Evolutionary conservation across 2,888 invertebrate genomes (phyloP).

Genomic region (Melanostoma mellinum): DNA sequence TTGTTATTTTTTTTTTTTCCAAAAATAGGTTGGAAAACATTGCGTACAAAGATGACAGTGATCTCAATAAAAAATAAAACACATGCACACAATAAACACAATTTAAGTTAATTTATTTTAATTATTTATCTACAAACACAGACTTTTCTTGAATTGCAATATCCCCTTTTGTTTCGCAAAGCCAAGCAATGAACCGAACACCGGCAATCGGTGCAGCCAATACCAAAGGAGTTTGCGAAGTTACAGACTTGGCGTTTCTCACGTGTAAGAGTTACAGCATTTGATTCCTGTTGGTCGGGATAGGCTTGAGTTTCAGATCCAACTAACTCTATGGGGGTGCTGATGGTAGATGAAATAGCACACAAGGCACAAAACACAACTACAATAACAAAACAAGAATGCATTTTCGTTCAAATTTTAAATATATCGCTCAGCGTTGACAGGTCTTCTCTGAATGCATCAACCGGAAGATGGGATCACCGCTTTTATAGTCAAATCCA

Average conservation of each 20-base stretch:
- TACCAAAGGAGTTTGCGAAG: not conserved
- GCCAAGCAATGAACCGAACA: conserved; percentile 6
- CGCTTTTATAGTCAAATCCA: no score
- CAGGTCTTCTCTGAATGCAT: no score
- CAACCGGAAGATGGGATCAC: no score
- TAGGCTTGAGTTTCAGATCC: not conserved
- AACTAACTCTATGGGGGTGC: not conserved
- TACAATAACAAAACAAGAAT: not conserved
- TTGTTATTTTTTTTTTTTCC: no score
- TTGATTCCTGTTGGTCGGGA: not conserved
- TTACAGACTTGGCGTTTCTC: conserved; percentile 13
- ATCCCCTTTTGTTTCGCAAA: not conserved
- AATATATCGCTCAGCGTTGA: no score
- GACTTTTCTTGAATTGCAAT: conserved; percentile 9
- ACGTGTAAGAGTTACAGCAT: not conserved
- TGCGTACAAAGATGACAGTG: no score
- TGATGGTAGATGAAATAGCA: not conserved
- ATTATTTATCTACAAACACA: conserved; percentile 21
- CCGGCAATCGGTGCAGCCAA: not conserved
- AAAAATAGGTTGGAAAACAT: no score
- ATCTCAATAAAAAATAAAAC: not conserved
- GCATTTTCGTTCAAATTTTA: not conserved
- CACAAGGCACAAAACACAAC: not conserved
- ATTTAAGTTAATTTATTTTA: not conserved
- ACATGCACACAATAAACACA: not conserved